Base-by-base conservation (phyloP, 2,113 vertebrate species). In the Sporophila hypoxantha region DNA sequence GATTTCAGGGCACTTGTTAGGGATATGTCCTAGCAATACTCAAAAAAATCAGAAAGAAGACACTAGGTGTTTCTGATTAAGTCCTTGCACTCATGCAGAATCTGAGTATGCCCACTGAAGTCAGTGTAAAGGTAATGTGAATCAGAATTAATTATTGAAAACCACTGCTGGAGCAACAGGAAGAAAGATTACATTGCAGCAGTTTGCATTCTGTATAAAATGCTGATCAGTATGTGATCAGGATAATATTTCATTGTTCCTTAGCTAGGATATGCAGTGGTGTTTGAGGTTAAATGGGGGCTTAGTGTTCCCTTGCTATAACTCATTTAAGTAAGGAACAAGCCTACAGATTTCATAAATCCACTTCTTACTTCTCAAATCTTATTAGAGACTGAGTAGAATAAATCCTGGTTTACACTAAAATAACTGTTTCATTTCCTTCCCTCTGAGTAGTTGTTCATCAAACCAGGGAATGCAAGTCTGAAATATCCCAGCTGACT, bases 341-440 rank as follows among this genome's bases (percentile, higher is more conserved):
- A 90, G 34, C 47, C 76, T 62, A 36, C 26, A 84, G 80, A 69
- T 92, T 86, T 88, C 39, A 84, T 81, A 91, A 93, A 94, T 86
- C 70, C 70, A 76, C 49, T 69, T 91, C 87, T 94, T 88, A 32
- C 49, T 93, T 66, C 52, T 64, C 76, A 82, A 94, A 94, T 90
- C 87, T 65, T 90, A 68, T 90, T 95, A 87, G 29, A 61, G 52
- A 44, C 30, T 82, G 68, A 90, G 69, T 26, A 77, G 61, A 75
- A 88, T 75, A 82, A 94, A 87, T 82, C 87, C 85, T 57, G 78
- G 34, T 93, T 90, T 92, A 75, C 37, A 71, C 20, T 52, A 41
- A 73, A 90, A 82, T 68, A 87, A 77, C 65, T 30, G 27, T 41
- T 90, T 80, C 5, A 20, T 80, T 89, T 89, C 49, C 30, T 26